These are phyloP conservation scores for Capromys pilorides DNA, from an alignment of 2,797 vertebrate species.

Conservation along the genomic window DNA sequence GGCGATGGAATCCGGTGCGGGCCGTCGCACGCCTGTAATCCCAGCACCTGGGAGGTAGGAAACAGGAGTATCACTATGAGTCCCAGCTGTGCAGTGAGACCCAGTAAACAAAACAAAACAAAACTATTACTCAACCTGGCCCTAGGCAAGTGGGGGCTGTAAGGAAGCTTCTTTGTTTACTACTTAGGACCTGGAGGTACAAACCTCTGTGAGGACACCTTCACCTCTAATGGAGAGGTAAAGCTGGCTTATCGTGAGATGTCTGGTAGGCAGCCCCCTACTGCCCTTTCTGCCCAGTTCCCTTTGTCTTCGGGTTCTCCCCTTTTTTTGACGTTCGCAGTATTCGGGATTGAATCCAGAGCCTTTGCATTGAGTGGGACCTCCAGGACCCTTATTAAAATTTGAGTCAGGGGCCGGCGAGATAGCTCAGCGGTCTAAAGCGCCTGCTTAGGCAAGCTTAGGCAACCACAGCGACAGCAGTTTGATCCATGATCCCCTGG, in stretches of 20 bases:
- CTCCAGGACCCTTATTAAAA: not conserved
- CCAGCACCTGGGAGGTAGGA: too few species aligned
- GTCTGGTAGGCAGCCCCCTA: not conserved
- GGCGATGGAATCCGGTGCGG: too few species aligned
- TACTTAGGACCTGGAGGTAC: not conserved
- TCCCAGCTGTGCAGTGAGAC: too few species aligned
- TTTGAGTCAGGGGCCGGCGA: too few species aligned
- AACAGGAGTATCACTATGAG: too few species aligned
- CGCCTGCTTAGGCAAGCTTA: too few species aligned
- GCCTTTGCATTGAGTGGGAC: not conserved
- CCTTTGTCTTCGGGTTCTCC: not conserved
- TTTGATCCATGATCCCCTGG: too few species aligned
- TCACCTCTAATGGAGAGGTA: not conserved
- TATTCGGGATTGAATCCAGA: not conserved
- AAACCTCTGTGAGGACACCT: not conserved
- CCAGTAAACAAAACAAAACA: too few species aligned
- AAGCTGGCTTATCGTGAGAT: not conserved
- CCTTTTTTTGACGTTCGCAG: not conserved
- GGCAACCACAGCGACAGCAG: too few species aligned
- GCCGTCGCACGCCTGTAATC: too few species aligned
- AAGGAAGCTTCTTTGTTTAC: not conserved
- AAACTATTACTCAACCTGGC: not conserved
- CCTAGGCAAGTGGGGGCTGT: not conserved
- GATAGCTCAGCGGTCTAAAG: too few species aligned
- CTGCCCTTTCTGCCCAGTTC: not conserved